These are phyloP conservation scores for Plemyria rubiginata DNA, from an alignment of 2,888 invertebrate genomes.

Conservation along the genomic window DNA sequence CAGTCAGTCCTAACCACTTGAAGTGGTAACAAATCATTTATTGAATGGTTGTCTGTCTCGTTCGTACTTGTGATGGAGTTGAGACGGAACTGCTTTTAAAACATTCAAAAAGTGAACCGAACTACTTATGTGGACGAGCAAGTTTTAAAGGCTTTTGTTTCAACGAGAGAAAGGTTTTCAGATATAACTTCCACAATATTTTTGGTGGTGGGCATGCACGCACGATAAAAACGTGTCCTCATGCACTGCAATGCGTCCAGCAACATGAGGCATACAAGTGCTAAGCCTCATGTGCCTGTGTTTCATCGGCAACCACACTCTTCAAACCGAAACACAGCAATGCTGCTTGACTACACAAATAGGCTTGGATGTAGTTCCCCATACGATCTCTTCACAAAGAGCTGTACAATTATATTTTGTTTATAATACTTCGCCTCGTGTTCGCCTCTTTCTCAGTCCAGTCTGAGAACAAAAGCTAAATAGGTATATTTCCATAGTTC, in stretches of 20 bases:
- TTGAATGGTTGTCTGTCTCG: constrained; percentile 16
- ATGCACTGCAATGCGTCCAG: too few species aligned
- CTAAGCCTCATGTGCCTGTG: too few species aligned
- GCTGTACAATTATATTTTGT: too few species aligned
- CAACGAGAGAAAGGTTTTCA: constrained; percentile 5
- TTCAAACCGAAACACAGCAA: too few species aligned
- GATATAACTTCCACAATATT: neutral
- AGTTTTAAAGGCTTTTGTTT: constrained; percentile 48
- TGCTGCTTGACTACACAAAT: too few species aligned
- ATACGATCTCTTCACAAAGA: too few species aligned
- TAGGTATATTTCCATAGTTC: neutral
- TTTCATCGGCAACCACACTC: too few species aligned
- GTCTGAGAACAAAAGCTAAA: neutral
- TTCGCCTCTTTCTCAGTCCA: too few species aligned
- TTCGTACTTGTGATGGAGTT: constrained; percentile 14
- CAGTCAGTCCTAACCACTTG: constrained; percentile 41
- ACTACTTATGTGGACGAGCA: constrained; percentile 46
- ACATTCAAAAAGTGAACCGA: constrained; percentile 41
- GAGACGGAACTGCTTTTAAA: constrained; percentile 42
- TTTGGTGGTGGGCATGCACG: neutral
- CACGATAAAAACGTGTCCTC: too few species aligned
- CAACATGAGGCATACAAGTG: too few species aligned
- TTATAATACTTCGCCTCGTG: too few species aligned
- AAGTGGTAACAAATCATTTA: constrained; percentile 51
- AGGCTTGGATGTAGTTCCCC: too few species aligned